A percentile compares a stretch with the other conserved stretches of the same genome.
Evolutionary conservation across 2,113 vertebrate genomes (phyloP).

Genomic region (Capreolus pygargus): DNA sequence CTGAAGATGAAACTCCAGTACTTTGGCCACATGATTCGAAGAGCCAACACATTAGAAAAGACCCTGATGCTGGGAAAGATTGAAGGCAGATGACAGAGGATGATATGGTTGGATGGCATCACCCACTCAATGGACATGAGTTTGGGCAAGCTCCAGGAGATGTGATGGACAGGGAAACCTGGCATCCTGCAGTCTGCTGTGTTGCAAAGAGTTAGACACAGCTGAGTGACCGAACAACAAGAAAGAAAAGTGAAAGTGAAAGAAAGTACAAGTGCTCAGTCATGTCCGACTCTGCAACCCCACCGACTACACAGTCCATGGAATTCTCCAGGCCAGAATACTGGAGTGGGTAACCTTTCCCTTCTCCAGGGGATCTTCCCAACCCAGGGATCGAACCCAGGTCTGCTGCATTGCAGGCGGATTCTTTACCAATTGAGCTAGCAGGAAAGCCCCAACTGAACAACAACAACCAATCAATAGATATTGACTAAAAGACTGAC

Average conservation of each 20-base stretch:
- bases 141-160: not conserved
- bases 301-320: not conserved
- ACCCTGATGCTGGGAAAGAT: not conserved
- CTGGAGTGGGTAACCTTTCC: not conserved
- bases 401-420: fast-evolving
- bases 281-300: not conserved
- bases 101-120: not conserved
- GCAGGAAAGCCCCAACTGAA: not conserved
- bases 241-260: not conserved
- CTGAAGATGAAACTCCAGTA: not conserved
- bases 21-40: not conserved
- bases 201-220: not conserved
- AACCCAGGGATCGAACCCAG: not conserved
- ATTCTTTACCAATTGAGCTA: not conserved
- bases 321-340: not conserved
- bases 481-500: not conserved
- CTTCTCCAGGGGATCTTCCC: not conserved
- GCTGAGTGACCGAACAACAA: not conserved
- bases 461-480: not conserved
- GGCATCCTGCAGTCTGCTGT: not conserved
- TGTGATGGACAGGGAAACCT: not conserved
- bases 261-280: not conserved
- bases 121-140: not conserved
- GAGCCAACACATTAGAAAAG: not conserved
- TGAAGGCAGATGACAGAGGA: not conserved